These are phyloP conservation scores for Leucoraja ocellata DNA, from an alignment of 2,797 vertebrate species.

Conservation along the genomic window DNA sequence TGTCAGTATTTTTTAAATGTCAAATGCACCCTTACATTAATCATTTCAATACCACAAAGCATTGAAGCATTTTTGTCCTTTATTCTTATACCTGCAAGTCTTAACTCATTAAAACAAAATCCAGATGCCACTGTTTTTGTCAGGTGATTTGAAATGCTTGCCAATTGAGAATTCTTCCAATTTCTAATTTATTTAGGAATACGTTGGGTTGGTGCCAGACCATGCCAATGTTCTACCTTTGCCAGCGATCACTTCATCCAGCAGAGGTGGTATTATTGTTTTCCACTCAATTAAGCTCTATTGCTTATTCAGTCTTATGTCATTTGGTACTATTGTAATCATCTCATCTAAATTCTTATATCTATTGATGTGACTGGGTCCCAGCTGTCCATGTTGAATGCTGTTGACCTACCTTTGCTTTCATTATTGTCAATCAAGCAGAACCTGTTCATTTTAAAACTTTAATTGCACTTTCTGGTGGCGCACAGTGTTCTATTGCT, in stretches of 20 bases:
- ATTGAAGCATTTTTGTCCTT: neutral
- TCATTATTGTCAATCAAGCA: neutral
- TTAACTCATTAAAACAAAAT: neutral
- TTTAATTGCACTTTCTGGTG: neutral
- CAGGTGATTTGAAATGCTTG: neutral
- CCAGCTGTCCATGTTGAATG: neutral
- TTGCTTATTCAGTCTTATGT: neutral
- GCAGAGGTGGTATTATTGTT: neutral
- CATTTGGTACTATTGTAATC: neutral
- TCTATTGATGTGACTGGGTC: neutral
- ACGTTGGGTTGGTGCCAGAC: neutral
- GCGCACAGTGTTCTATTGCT: neutral
- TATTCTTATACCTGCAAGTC: neutral
- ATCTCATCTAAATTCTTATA: neutral
- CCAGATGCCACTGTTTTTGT: neutral
- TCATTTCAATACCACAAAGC: neutral
- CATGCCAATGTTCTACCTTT: neutral
- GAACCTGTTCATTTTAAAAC: neutral
- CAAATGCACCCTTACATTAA: neutral
- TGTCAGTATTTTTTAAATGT: neutral
- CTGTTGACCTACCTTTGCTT: neutral
- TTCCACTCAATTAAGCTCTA: neutral
- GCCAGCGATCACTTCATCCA: neutral
- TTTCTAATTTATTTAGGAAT: neutral
- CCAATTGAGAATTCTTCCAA: neutral